phyloP scores from a whole-genome alignment of 1,140 invertebrate species.

The Aphidius ervi region DNA sequence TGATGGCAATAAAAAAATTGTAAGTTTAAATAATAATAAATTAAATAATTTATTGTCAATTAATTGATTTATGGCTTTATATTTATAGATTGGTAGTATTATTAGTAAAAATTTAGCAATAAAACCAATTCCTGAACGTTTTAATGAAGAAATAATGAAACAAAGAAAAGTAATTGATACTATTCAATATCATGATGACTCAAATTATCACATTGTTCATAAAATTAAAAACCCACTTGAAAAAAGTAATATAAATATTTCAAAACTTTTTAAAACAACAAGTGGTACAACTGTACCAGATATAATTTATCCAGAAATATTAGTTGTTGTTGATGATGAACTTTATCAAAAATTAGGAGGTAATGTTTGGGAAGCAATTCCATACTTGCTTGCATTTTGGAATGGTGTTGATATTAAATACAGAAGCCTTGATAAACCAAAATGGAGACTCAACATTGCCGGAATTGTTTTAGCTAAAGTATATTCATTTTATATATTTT shows the following conservation, averaged over 20 bases:
- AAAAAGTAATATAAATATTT: too few relatives aligned
- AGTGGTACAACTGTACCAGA: background rate
- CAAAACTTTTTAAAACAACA: background rate
- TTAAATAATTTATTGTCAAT: background rate
- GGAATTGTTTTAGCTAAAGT: constrained; percentile 29
- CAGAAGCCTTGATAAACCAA: constrained; percentile 26
- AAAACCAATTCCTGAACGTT: constrained; percentile 10
- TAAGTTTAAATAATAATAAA: background rate
- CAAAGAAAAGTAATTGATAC: constrained; percentile 8
- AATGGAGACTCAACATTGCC: constrained; percentile 28
- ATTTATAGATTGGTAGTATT: constrained; percentile 13
- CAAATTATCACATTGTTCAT: constrained; percentile 18
- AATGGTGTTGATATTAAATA: constrained; percentile 33
- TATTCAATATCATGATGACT: background rate
- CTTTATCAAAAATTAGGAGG: constrained; percentile 18
- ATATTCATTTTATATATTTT: constrained; percentile 5
- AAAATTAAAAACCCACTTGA: background rate
- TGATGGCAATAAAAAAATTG: background rate
- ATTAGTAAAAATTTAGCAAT: constrained; percentile 10
- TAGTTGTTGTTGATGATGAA: constrained; percentile 16
- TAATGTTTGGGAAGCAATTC: constrained; percentile 14
- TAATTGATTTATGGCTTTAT: background rate
- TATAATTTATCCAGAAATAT: constrained; percentile 20
- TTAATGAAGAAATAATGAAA: constrained; percentile 3
- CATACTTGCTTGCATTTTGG: constrained; percentile 29